phyloP scores from a whole-genome alignment of 2,888 invertebrate genomes.

The Thecophora atra region DNA sequence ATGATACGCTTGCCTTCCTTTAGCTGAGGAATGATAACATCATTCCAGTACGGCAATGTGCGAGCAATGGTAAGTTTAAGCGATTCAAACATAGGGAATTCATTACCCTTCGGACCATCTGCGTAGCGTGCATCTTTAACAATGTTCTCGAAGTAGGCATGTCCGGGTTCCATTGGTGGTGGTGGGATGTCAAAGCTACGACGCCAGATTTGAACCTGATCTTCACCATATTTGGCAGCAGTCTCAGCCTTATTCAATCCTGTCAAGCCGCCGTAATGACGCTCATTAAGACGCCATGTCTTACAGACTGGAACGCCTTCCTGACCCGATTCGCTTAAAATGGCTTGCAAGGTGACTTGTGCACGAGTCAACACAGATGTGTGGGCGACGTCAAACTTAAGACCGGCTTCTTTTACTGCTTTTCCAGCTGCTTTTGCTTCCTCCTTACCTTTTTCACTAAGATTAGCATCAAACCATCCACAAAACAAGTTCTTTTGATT shows the following conservation, averaged over 20 bases:
- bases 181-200: slow-evolving; percentile 87
- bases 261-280: slow-evolving; percentile 88
- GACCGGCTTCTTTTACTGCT: slow-evolving; percentile 79
- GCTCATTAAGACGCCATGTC: slow-evolving; percentile 87
- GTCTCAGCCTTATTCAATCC: slow-evolving; percentile 91
- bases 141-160: slow-evolving; percentile 81
- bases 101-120: slow-evolving; percentile 76
- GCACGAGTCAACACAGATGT: slow-evolving; percentile 85
- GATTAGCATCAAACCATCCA: slow-evolving; percentile 78
- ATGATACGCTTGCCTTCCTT: slow-evolving; percentile 84
- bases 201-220: slow-evolving; percentile 86
- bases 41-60: slow-evolving; percentile 90
- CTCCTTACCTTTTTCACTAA: slow-evolving; percentile 72
- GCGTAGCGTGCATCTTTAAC: slow-evolving; percentile 82
- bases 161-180: slow-evolving; percentile 82
- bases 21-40: slow-evolving; percentile 78
- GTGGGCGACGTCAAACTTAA: slow-evolving; percentile 82
- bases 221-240: slow-evolving; percentile 87
- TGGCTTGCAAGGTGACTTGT: slow-evolving; percentile 76
- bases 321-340: slow-evolving; percentile 77
- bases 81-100: slow-evolving; percentile 88
- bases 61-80: slow-evolving; percentile 84
- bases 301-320: slow-evolving; percentile 75
- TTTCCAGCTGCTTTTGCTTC: slow-evolving; percentile 73
- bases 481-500: slow-evolving; percentile 80